Percentiles rank a stretch among this genome's conserved stretches.
These are phyloP conservation scores for Stenopsyche tienmushanensis DNA, from an alignment of 1,140 invertebrate species.

Conservation along the genomic window DNA sequence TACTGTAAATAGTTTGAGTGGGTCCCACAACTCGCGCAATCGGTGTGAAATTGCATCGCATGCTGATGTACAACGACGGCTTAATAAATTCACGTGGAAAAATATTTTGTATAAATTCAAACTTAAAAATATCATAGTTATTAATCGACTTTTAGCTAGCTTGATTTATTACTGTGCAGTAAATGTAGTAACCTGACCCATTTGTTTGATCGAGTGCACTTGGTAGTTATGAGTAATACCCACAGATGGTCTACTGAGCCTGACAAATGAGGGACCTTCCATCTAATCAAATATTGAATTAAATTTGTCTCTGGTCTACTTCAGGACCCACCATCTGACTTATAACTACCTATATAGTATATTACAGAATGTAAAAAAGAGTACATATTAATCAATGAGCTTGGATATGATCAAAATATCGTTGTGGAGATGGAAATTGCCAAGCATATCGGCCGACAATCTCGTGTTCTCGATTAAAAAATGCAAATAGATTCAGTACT, in stretches of 20 bases:
- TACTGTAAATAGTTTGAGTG: neutral
- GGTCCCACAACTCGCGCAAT: neutral
- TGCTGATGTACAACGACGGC: neutral
- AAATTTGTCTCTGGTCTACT: conserved; percentile 33
- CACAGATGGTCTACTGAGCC: conserved; percentile 14
- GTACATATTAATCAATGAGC: no score
- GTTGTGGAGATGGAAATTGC: no score
- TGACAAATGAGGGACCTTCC: conserved; percentile 13
- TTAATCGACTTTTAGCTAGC: neutral
- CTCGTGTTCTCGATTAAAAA: no score
- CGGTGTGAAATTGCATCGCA: neutral
- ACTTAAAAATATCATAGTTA: neutral
- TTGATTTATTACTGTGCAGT: conserved; percentile 7
- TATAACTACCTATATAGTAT: no score
- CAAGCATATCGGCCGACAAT: no score
- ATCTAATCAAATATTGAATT: conserved; percentile 39
- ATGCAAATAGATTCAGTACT: no score
- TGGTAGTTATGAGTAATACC: neutral
- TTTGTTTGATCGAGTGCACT: conserved; percentile 26
- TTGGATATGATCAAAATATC: no score
- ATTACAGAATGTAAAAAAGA: no score
- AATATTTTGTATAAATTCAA: neutral
- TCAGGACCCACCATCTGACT: no score
- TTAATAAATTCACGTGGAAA: neutral
- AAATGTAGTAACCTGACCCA: conserved; percentile 26